These are phyloP conservation scores for Mycetomoellerius zeteki DNA, from an alignment of 1,140 invertebrate genomes.

Conservation along the genomic window DNA sequence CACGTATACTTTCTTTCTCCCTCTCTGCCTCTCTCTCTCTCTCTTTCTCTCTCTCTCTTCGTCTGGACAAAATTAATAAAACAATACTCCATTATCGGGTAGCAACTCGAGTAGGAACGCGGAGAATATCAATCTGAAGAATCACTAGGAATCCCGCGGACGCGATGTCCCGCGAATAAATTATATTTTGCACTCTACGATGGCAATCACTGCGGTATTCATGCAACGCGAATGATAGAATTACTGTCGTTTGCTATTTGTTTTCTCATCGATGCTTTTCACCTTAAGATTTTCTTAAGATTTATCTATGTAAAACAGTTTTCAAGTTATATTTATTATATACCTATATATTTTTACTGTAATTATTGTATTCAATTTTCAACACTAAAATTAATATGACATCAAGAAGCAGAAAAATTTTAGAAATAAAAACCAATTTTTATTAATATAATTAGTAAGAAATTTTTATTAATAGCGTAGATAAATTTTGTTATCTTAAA, in stretches of 20 bases:
- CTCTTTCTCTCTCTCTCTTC: not conserved
- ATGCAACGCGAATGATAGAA: constrained; percentile 70
- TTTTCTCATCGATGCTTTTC: constrained; percentile 29
- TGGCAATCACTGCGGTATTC: constrained; percentile 84
- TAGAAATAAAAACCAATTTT: not conserved
- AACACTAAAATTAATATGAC: not conserved
- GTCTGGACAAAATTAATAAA: constrained; percentile 80
- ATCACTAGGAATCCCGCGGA: constrained; percentile 68
- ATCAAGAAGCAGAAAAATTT: too few species aligned
- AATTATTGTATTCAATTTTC: not conserved
- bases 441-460: not conserved
- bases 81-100: constrained; percentile 80
- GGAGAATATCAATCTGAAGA: constrained; percentile 82
- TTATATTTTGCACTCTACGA: constrained; percentile 82
- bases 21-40: not conserved
- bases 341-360: not conserved
- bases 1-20: constrained; percentile 4
- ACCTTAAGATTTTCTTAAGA: not conserved
- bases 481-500: not conserved
- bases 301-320: constrained; percentile 22
- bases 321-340: not conserved
- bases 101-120: constrained; percentile 64
- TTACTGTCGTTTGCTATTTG: constrained; percentile 62
- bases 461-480: not conserved
- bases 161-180: constrained; percentile 78